Base-by-base conservation (phyloP, 2,888 invertebrate genomes). In the Allolobophora icterica region DNA sequence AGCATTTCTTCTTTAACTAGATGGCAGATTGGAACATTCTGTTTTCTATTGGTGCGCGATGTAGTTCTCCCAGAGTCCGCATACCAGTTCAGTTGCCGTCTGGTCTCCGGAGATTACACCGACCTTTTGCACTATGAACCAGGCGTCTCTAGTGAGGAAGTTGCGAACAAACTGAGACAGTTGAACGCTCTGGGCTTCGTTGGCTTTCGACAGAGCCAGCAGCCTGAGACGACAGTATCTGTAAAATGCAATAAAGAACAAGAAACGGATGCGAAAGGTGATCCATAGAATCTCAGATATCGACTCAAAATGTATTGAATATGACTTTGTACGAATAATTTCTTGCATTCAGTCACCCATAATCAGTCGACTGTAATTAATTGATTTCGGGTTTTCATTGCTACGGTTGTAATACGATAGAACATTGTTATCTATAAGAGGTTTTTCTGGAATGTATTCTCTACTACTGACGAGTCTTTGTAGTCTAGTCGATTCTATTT, bases 61-160 rank as follows among this genome's bases (percentile, higher is more conserved):
- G 87, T 87, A 87, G 87, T 24, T 38, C 19, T 87, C 87, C 87
- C 87, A 87, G n/a, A 87, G 87, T 34, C 35, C 87, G 87, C 87
- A 87, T 19, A 87, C 38, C 87, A 87, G 87, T 24, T 38, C 35
- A 6, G 87, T 87, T 8, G 87, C 87, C 87, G 1, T 87, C 35
- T 87, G 35, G 8, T 87, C 87, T 24, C 87, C 87, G 35, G 87
- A 87, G 35, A 38, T 87, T 17, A 1, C 15, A 17, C 87, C 87
- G 21, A 87, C 35, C 35, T 87, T 34, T 35, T 38, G 87, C 35
- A 87, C 35, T 8, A 35, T 35, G 34, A 87, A 38, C 87, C 87
- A 87, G 15, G 87, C 87, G 87, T 87, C 87, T 34, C 87, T 34
- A 17, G 87, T 87, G 35, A 87, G 87, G 87, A 87, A 87, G 34